Conservation (phyloP, 2,797 vertebrate genomes). For the Poeciliopsis presidionis region DNA sequence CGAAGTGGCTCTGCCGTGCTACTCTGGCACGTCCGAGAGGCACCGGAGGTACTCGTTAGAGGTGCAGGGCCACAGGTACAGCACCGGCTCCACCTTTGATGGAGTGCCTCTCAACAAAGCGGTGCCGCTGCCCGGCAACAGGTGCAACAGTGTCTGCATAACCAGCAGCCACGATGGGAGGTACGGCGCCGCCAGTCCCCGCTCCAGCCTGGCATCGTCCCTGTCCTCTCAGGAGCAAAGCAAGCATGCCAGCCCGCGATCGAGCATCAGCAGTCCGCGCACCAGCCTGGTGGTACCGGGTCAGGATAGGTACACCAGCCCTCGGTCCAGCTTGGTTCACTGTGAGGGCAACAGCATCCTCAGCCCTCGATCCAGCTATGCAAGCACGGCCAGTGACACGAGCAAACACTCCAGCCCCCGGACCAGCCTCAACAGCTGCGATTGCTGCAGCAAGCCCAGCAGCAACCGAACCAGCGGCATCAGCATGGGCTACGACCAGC, state of each 20-base stretch:
- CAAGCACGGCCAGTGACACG: constrained; percentile 87
- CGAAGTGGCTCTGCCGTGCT: constrained; percentile 90
- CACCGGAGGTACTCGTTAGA: constrained; percentile 86
- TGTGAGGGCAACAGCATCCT: constrained; percentile 77
- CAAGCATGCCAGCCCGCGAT: constrained; percentile 87
- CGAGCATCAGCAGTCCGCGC: constrained; percentile 85
- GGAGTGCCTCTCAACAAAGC: constrained; percentile 81
- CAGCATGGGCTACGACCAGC: constrained; percentile 97
- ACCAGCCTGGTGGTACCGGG: constrained; percentile 80
- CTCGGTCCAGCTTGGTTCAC: constrained; percentile 80
- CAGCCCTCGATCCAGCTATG: constrained; percentile 87
- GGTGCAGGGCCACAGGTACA: constrained; percentile 85
- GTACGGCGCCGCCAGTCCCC: constrained; percentile 78
- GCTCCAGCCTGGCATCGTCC: constrained; percentile 83
- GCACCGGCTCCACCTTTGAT: constrained; percentile 85
- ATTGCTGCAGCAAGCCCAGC: constrained; percentile 90
- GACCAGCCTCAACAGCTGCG: constrained; percentile 90
- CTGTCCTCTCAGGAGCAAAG: constrained; percentile 83
- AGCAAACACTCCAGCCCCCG: constrained; percentile 91
- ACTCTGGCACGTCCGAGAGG: constrained; percentile 84
- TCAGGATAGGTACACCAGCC: constrained; percentile 84
- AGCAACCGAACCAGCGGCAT: constrained; percentile 98
- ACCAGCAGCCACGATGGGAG: constrained; percentile 77
- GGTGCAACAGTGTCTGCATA: constrained; percentile 80
- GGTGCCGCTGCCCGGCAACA: constrained; percentile 75